A percentile compares a stretch with the other conserved stretches of the same genome.
Conservation (phyloP, 2,888 invertebrate genomes). For the Nebria brevicollis region DNA sequence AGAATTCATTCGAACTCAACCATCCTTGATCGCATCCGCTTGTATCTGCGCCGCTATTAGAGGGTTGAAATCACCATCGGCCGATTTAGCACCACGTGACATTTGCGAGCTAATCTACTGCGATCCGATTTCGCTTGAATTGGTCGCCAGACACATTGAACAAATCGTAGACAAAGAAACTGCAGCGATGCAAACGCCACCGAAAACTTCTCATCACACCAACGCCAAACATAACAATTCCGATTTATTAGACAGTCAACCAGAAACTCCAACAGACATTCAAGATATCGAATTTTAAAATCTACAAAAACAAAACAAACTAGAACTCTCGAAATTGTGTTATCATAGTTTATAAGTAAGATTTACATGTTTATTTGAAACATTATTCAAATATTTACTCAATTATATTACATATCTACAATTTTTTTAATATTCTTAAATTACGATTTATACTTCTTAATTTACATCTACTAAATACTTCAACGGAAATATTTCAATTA, state of each 20-base stretch:
- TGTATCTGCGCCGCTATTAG: slow-evolving; percentile 76
- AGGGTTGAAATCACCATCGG: slow-evolving; percentile 67
- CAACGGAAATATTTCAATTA: too few relatives aligned
- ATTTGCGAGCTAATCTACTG: slow-evolving; percentile 65
- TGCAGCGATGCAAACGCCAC: slow-evolving; percentile 41
- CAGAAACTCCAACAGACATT: slow-evolving; percentile 63
- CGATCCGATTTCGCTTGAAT: slow-evolving; percentile 66
- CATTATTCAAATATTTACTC: not conserved
- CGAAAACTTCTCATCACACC: slow-evolving; percentile 31
- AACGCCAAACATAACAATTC: slow-evolving; percentile 25
- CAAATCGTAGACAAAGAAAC: slow-evolving; percentile 66
- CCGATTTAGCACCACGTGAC: slow-evolving; percentile 57
- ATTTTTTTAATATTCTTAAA: not conserved
- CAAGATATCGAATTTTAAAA: slow-evolving; percentile 60
- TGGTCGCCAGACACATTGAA: slow-evolving; percentile 69
- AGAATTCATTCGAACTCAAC: slow-evolving; percentile 75
- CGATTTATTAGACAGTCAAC: slow-evolving; percentile 58
- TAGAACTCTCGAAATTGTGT: slow-evolving; percentile 1
- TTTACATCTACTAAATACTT: too few relatives aligned
- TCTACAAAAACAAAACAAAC: not conserved
- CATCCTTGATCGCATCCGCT: slow-evolving; percentile 76
- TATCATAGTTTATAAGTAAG: not conserved
- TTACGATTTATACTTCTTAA: too few relatives aligned
- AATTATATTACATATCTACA: not conserved
- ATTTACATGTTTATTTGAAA: not conserved